phyloP scores from a whole-genome alignment of 2,113 vertebrate species.

The Gambusia holbrooki region DNA sequence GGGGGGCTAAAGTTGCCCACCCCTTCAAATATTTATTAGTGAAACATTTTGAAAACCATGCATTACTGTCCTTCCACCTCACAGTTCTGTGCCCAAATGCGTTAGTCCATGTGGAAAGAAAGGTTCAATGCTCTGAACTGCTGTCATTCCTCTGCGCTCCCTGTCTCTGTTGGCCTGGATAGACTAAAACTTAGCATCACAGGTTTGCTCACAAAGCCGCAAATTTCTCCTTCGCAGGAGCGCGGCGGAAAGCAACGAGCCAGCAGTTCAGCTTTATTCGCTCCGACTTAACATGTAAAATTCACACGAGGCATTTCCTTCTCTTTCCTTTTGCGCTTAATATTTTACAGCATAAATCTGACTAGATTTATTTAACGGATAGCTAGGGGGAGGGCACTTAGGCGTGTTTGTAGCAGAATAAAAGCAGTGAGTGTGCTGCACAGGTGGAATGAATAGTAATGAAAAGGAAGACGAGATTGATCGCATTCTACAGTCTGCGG shows the following conservation, averaged over 20 bases:
- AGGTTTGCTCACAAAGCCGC: conserved; percentile 34
- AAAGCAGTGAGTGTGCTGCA: conserved; percentile 5
- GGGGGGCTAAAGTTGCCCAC: neutral
- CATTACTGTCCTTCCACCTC: neutral
- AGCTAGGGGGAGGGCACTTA: conserved; percentile 4
- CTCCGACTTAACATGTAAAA: conserved; percentile 29
- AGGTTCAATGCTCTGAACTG: neutral
- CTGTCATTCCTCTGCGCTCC: conserved; percentile 37
- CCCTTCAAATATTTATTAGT: neutral
- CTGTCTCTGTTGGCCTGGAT: conserved; percentile 40
- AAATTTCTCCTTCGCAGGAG: conserved; percentile 23
- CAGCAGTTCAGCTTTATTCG: conserved; percentile 23
- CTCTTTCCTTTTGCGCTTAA: conserved; percentile 4
- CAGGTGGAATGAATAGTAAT: conserved; percentile 26
- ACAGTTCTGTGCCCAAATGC: neutral
- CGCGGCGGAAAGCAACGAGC: conserved; percentile 18
- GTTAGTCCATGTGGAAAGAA: neutral
- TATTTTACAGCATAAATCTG: conserved; percentile 15
- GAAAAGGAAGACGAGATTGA: conserved; percentile 23
- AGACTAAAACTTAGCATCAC: conserved; percentile 29
- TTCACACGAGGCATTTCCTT: conserved; percentile 17
- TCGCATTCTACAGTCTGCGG: conserved; percentile 28
- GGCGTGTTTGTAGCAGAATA: conserved; percentile 25
- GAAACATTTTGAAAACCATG: neutral
- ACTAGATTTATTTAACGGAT: conserved; percentile 8